A percentile compares a stretch with the other conserved stretches of the same genome.
phyloP scores from a whole-genome alignment of 2,797 vertebrate species.

The Cygnus olor region DNA sequence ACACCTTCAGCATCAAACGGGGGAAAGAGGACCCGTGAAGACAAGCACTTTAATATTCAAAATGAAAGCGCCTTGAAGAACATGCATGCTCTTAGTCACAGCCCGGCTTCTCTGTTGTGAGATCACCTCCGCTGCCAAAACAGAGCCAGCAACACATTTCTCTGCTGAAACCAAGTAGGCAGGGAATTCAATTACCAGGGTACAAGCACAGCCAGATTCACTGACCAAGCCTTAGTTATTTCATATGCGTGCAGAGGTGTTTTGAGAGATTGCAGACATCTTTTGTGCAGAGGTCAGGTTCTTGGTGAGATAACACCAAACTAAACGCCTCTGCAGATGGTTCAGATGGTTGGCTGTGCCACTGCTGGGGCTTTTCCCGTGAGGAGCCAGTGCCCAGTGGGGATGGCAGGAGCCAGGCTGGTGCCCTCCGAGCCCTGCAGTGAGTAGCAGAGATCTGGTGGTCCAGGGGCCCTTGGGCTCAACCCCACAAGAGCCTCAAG shows the following conservation, averaged over 20 bases:
- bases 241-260: not conserved
- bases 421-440: accelerated
- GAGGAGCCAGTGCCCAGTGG: not conserved
- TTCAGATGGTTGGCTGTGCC: not conserved
- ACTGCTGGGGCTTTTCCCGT: accelerated
- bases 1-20: not conserved
- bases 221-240: accelerated
- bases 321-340: accelerated
- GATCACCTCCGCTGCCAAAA: not conserved
- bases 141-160: not conserved
- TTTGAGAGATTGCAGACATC: too few relatives aligned
- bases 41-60: not conserved
- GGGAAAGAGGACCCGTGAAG: not conserved
- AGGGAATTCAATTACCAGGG: not conserved
- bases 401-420: not conserved
- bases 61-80: not conserved
- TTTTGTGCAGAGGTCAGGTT: accelerated
- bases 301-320: not conserved
- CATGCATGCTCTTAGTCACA: accelerated
- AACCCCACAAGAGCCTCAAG: not conserved
- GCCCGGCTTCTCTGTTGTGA: not conserved
- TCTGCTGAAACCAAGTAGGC: not conserved
- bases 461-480: not conserved
- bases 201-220: not conserved
- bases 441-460: accelerated